These are phyloP conservation scores for Aphelenchoides bicaudatus DNA, from an alignment of 2,888 invertebrate genomes.

Conservation along the genomic window DNA sequence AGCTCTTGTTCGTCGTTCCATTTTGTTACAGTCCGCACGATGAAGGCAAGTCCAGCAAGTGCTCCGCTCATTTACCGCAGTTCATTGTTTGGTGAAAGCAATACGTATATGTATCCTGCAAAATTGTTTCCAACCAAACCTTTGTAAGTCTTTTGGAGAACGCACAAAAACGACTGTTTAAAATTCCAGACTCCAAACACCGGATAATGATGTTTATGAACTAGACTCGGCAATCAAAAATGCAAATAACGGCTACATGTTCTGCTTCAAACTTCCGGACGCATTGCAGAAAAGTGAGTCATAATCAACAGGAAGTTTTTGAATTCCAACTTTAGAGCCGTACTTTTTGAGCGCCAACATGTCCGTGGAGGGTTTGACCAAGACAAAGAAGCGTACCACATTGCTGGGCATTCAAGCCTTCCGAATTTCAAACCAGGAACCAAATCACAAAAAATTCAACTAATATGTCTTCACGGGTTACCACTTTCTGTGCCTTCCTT, in stretches of 20 bases:
- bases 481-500: too few species aligned
- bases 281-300: conserved; percentile 5
- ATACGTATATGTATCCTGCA: not conserved
- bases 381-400: not conserved
- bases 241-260: not conserved
- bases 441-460: not conserved
- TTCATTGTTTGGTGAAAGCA: not conserved
- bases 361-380: not conserved
- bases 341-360: not conserved
- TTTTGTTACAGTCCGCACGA: conserved; percentile 3
- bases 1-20: conserved; percentile 3
- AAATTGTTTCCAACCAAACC: conserved; percentile 8
- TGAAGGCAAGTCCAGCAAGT: not conserved
- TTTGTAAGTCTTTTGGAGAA: conserved; percentile 2
- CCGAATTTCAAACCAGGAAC: not conserved
- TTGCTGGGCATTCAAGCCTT: not conserved
- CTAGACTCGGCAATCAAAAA: not conserved
- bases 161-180: not conserved
- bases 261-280: not conserved
- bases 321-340: not conserved
- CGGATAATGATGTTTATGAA: not conserved
- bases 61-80: not conserved
- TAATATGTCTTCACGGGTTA: too few species aligned
- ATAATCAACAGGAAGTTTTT: not conserved
- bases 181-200: not conserved